Base-by-base conservation (phyloP, 2,797 vertebrate genomes). In the Pipistrellus pipistrellus region DNA sequence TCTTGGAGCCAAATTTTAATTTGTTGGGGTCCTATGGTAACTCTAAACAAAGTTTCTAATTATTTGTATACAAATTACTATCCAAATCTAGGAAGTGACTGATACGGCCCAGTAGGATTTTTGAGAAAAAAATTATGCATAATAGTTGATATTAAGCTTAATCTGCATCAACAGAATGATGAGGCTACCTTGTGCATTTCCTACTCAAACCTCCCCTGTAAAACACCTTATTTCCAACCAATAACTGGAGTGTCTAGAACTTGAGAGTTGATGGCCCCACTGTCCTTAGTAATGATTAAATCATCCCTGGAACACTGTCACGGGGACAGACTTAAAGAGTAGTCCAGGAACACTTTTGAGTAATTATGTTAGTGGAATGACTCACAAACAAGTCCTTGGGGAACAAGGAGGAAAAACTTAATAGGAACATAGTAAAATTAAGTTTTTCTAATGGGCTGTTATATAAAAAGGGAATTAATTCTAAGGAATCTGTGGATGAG, bases 301-400 rank as follows among this genome's bases (percentile, higher is more conserved):
- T 82, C 20, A 30, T 17, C 27, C 4, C 4, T 75, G 25, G 44
- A 69, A 55, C 46, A 18, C 25, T 17, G 48, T 77, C 48, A 55
- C 3, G 21, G 41, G 35, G 32, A 55, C 35, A 90, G 46, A 85
- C 32, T 51, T 85, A 25, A 91, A 73, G 38, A 72, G 53, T 72
- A 85, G 53, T 38, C 35, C 13, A 77, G 35, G 68, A n/a, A 82
- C 48, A n/a, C 17, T 75, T 88, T 93, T 71, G 41, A 93, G 84
- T 38, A 88, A 86, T 95, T 38, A 68, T 88, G 48, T 68, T 95
- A 77, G 71, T 91, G 57, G 23, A 73, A 21, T 91, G 20, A 86
- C 27, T 90, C 46, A 89, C 38, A 69, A 93, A 81, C 30, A 46
- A 89, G 20, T 66, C 27, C 21, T 87, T 20, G n/a, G 13, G 55